A percentile compares a stretch with the other conserved stretches of the same genome.
These are phyloP conservation scores for Apocheima hispidaria DNA, from an alignment of 2,888 invertebrate species.

Conservation along the genomic window DNA sequence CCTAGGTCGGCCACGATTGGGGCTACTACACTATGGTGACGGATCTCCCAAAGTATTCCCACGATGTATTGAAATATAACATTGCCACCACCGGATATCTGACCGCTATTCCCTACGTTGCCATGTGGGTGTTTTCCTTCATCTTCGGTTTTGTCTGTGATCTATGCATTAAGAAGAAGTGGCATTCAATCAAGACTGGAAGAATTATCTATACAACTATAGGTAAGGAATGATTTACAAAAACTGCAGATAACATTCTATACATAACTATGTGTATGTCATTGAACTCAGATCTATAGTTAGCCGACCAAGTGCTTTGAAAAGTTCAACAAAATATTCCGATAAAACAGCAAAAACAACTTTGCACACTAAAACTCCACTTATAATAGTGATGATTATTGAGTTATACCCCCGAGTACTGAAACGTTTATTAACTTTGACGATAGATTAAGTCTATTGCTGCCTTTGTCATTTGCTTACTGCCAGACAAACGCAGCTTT, in stretches of 20 bases:
- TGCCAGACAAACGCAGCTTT: too few relatives aligned
- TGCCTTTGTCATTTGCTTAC: too few relatives aligned
- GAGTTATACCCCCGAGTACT: too few relatives aligned
- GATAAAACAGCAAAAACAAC: too few relatives aligned
- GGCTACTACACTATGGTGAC: constrained; percentile 90
- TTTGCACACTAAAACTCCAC: too few relatives aligned
- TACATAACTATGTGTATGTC: neutral
- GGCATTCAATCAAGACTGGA: constrained; percentile 86
- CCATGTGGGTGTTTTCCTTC: constrained; percentile 89
- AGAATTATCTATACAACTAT: constrained; percentile 89
- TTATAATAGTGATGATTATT: too few relatives aligned
- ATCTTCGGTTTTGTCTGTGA: constrained; percentile 89
- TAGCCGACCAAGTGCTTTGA: too few relatives aligned
- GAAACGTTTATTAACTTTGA: too few relatives aligned
- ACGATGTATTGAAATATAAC: constrained; percentile 87
- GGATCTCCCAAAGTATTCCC: constrained; percentile 90
- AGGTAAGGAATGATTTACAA: constrained; percentile 84
- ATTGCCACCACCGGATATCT: constrained; percentile 87
- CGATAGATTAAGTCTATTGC: too few relatives aligned
- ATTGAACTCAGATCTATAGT: too few relatives aligned
- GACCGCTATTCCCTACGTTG: constrained; percentile 88
- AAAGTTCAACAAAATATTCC: too few relatives aligned
- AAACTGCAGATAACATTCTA: too few relatives aligned
- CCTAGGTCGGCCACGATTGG: constrained; percentile 86
- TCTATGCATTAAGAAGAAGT: constrained; percentile 86